These are phyloP conservation scores for Galago senegalensis DNA, from an alignment of 2,797 vertebrate species.

Conservation along the genomic window DNA sequence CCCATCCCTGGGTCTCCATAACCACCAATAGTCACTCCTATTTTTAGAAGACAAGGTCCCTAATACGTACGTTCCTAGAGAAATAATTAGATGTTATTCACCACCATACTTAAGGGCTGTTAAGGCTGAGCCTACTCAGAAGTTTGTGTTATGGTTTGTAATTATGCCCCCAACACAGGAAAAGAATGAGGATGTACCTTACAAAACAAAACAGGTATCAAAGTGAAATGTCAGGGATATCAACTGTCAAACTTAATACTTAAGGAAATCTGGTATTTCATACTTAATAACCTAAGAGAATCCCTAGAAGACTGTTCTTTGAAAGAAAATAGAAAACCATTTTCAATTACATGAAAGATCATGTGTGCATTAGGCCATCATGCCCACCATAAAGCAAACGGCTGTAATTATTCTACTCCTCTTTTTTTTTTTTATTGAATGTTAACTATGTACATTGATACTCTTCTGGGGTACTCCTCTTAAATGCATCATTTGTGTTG, in stretches of 20 bases:
- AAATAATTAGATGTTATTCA: conserved; percentile 81
- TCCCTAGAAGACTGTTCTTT: neutral
- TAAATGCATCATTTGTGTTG: neutral
- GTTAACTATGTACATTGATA: no score
- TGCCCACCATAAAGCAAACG: neutral
- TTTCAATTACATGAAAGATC: neutral
- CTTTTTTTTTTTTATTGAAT: neutral
- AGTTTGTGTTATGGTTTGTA: conserved; percentile 64
- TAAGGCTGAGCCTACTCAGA: conserved; percentile 70
- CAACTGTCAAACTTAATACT: no score
- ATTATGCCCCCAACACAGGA: conserved; percentile 71
- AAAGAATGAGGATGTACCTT: neutral
- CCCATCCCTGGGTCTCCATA: conserved; percentile 38
- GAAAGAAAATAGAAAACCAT: conserved; percentile 16
- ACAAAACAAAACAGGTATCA: no score
- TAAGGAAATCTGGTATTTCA: no score
- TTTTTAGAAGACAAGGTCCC: conserved; percentile 76
- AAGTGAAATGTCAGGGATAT: no score
- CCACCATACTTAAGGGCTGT: conserved; percentile 19
- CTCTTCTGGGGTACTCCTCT: neutral
- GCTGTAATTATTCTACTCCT: neutral
- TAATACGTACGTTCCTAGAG: conserved; percentile 67
- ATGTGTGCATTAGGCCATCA: neutral
- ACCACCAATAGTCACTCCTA: conserved; percentile 62
- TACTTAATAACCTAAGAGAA: neutral